A percentile compares a stretch with the other conserved stretches of the same genome.
These are phyloP conservation scores for Telmatherina bonti DNA, from an alignment of 2,797 vertebrate genomes.

Conservation along the genomic window DNA sequence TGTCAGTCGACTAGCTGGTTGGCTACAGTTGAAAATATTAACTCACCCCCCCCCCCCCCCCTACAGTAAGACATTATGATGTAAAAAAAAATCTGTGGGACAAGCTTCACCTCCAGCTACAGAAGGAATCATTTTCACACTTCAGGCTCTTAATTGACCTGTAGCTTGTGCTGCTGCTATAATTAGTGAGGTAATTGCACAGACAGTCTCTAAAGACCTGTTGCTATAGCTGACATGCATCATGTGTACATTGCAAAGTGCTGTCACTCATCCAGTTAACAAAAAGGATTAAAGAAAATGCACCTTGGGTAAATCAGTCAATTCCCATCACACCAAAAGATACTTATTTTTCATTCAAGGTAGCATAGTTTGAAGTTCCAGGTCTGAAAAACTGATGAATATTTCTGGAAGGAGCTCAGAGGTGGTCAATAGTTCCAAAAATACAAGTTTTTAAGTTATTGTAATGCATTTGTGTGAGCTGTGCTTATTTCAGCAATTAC, in stretches of 20 bases:
- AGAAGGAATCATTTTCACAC: constrained; percentile 28
- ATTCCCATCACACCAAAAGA: constrained; percentile 8
- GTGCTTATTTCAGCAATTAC: not conserved
- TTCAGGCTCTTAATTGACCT: constrained; percentile 61
- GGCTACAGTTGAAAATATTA: not conserved
- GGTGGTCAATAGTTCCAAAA: too few species aligned
- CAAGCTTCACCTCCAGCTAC: constrained; percentile 9
- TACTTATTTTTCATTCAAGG: not conserved
- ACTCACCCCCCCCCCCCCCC: too few species aligned
- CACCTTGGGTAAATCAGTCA: constrained; percentile 32
- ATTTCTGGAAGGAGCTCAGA: too few species aligned
- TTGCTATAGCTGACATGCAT: constrained; percentile 71
- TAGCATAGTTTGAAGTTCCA: not conserved
- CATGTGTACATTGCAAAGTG: constrained; percentile 8
- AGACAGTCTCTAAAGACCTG: constrained; percentile 66
- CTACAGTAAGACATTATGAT: too few species aligned
- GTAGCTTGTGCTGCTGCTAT: constrained; percentile 69
- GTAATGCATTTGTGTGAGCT: not conserved
- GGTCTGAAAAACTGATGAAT: not conserved
- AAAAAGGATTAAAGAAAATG: constrained; percentile 44
- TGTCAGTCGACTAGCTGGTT: not conserved
- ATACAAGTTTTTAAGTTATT: not conserved
- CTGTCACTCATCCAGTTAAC: constrained; percentile 33
- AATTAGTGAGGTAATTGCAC: constrained; percentile 73
- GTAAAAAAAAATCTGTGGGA: too few species aligned